Evolutionary conservation across 2,797 vertebrate genomes (phyloP), one percentile per base, ranked within the genome.

Genomic region (Spatula clypeata): DNA sequence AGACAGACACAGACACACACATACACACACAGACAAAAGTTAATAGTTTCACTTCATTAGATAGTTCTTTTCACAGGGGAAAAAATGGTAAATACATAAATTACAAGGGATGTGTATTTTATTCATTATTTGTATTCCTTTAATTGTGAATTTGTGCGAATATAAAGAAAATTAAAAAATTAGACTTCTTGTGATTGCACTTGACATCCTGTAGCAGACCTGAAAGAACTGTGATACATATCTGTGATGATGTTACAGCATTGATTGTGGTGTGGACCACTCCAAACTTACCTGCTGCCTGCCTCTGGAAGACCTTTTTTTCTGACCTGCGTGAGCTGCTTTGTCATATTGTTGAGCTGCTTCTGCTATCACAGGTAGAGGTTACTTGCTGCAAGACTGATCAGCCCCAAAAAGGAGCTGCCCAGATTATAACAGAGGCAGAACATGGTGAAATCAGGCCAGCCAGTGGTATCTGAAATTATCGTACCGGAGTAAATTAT

Each of bases 1-100:
- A 86, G 55, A 65, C 31, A 69, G n/a, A 61, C 38, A 90, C 79
- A 86, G 55, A 62, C 32, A 69, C 38, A 65, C 83, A 86, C 74
- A 6, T 6, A 23, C 23, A 49, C 45, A 45, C 20, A 45, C 45
- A 21, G 11, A 45, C 23, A 26, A 49, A 49, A 26, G 47, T 26
- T 49, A 88, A 24, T 75, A 70, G 62, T 81, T 72, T 83, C 38
- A 17, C 36, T 85, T 70, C 34, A 61, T 88, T 84, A 80, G 21
- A 40, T 9, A 69, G 11, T 38, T 29, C 17, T 67, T 90, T 77
- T 49, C 54, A 70, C 53, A 88, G 24, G 51, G 2, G 44, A 36
- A 72, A 71, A 66, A 38, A 13, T 1, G 9, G 3, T 47, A 47
- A 47, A 86, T 29, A 5, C 40, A 57, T 34, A 54, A 80, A 57